These are phyloP conservation scores for Danio choprae DNA, from an alignment of 2,797 vertebrate species.

Conservation along the genomic window DNA sequence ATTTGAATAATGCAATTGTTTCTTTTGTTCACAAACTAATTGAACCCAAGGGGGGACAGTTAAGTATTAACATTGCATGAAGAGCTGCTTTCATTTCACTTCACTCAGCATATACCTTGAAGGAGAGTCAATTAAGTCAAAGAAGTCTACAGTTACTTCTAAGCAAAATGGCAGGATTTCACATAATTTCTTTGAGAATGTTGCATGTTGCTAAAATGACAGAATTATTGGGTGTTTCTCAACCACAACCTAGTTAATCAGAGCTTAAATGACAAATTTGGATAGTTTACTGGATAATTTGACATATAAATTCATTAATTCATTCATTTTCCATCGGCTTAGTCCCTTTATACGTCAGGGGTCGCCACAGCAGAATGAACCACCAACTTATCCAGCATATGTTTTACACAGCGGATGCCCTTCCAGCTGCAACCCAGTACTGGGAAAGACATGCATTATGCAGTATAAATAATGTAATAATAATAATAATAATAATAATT, in stretches of 20 bases:
- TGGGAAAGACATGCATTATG: no score
- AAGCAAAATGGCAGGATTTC: constrained; percentile 19
- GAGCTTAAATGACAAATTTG: no score
- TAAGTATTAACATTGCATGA: constrained; percentile 72
- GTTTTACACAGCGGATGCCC: no score
- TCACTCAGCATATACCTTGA: constrained; percentile 61
- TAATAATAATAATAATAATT: no score
- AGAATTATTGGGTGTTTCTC: background rate
- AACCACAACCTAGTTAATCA: background rate
- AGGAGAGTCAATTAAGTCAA: constrained; percentile 58
- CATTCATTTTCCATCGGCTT: no score
- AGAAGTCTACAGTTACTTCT: constrained; percentile 34
- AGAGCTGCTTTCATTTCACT: constrained; percentile 68
- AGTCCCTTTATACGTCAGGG: no score
- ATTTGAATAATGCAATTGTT: constrained; percentile 73
- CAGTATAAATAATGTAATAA: no score
- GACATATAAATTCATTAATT: no score
- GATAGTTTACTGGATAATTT: no score
- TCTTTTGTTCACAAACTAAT: constrained; percentile 71
- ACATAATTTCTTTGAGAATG: constrained; percentile 17
- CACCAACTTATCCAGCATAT: no score
- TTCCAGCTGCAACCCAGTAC: no score
- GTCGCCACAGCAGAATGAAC: no score
- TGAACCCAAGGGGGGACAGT: constrained; percentile 67
- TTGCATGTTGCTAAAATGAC: background rate